Evolutionary conservation across 2,113 vertebrate genomes (phyloP), one percentile per base, ranked within the genome.

Genomic region (Triplophysa siluroides): DNA sequence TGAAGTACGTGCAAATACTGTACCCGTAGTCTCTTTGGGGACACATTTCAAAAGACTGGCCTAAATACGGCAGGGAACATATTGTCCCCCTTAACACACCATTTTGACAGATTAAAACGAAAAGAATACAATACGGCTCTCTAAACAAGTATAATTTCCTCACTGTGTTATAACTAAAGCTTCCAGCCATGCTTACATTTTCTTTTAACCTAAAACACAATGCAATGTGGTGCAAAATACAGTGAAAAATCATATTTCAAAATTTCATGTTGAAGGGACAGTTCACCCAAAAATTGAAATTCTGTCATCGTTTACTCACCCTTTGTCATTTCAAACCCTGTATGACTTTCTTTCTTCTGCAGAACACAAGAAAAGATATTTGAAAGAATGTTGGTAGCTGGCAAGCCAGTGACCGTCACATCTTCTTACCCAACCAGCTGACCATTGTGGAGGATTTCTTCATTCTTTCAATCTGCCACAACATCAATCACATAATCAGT

Each of bases 21-120:
- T 38, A 38, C 33, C 33, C 16, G 26, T 16, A 63, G 26, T 76
- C 56, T 81, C 73, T 26, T 8, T 61, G 6, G 73, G 62, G 64
- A 81, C 58, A 70, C 56, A 76, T 60, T 60, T 82, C 52, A 67
- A 54, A 26, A 60, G 29, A 78, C 3, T 82, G 52, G 38, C 16
- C 16, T 63, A 74, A 38, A 52, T 50, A 71, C 12, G 72, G 58
- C 78, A 54, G 61, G 50, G 7, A 21, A 52, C 45, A 14, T 33
- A 21, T 23, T 64, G 24, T 19, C 14, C 23, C 19, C 21, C 13
- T 45, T 60, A 47, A 50, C 19, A 47, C 7, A 76, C 43, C 16
- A 63, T 62, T 45, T 29, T 47, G 73, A 76, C 41, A 24, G 56
- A 63, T 60, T 78, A 3, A 9, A 78, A 58, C 16, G 23, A 66